phyloP scores from a whole-genome alignment of 2,113 vertebrate genomes.

The Azemiops feae region DNA sequence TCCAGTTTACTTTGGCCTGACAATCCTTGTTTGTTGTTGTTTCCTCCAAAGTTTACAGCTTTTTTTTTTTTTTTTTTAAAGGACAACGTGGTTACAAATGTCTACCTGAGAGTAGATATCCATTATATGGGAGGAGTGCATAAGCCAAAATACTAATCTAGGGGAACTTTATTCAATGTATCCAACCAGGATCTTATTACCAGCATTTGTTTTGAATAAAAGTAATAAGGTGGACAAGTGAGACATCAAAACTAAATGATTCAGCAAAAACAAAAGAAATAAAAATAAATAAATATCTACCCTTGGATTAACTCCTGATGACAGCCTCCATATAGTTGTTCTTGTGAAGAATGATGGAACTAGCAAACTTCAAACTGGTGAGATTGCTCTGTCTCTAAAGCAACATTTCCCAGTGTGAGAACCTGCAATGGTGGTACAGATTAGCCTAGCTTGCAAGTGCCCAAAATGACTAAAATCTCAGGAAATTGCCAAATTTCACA shows the following conservation, averaged over 20 bases:
- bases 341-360: neutral
- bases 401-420: neutral
- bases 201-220: neutral
- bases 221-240: neutral
- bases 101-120: neutral
- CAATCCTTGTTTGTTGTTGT: neutral
- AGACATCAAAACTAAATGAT: neutral
- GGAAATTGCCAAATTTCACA: neutral
- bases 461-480: neutral
- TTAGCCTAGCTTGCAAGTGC: neutral
- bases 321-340: neutral
- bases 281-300: neutral
- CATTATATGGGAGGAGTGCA: neutral
- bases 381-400: neutral
- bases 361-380: neutral
- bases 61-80: too few relatives aligned
- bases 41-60: neutral
- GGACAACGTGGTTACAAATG: neutral
- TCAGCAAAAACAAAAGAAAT: neutral
- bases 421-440: neutral
- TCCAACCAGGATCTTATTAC: neutral
- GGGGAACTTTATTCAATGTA: neutral
- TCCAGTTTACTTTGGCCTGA: neutral
- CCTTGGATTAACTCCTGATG: neutral
- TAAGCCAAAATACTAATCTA: neutral